Conservation (phyloP, 1,140 invertebrate species). For the Zaprionus kolodkinae region DNA sequence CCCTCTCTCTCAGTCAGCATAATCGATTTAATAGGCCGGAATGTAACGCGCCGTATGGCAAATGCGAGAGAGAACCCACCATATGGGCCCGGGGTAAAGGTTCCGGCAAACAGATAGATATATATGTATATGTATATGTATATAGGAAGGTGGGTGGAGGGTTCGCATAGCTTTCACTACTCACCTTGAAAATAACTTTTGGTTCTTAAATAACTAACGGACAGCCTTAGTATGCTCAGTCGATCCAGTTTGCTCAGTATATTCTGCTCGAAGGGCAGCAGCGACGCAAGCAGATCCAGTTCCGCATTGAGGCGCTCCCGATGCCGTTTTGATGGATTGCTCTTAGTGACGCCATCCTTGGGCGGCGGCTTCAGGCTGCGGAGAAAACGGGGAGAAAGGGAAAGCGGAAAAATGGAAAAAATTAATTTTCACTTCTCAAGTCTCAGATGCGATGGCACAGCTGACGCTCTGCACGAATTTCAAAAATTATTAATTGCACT, state of each 20-base stretch:
- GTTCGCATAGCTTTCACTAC: constrained; percentile 62
- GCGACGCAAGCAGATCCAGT: constrained; percentile 97
- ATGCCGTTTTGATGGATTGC: constrained; percentile 99
- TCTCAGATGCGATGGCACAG: constrained; percentile 44
- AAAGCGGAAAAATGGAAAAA: constrained; percentile 49
- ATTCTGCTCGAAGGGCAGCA: constrained; percentile 99
- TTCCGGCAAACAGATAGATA: not conserved
- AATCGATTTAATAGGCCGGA: constrained; percentile 78
- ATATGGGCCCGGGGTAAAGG: constrained; percentile 33
- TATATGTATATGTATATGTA: too few species aligned
- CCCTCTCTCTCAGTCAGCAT: constrained; percentile 28
- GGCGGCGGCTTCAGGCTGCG: constrained; percentile 96
- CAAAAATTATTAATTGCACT: constrained; percentile 80
- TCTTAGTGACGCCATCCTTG: constrained; percentile 98
- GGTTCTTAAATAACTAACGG: constrained; percentile 98
- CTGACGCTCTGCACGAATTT: constrained; percentile 58
- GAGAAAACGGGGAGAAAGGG: constrained; percentile 79
- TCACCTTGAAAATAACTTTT: constrained; percentile 99
- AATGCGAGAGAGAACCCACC: constrained; percentile 29
- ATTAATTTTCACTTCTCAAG: constrained; percentile 53
- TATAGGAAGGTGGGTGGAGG: not conserved
- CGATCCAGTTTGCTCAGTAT: constrained; percentile 99
- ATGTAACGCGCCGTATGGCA: constrained; percentile 68
- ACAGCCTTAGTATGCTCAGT: constrained; percentile 97
- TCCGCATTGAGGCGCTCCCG: constrained; percentile 98